Base-by-base conservation (phyloP, 2,113 vertebrate species). In the Bos javanicus region DNA sequence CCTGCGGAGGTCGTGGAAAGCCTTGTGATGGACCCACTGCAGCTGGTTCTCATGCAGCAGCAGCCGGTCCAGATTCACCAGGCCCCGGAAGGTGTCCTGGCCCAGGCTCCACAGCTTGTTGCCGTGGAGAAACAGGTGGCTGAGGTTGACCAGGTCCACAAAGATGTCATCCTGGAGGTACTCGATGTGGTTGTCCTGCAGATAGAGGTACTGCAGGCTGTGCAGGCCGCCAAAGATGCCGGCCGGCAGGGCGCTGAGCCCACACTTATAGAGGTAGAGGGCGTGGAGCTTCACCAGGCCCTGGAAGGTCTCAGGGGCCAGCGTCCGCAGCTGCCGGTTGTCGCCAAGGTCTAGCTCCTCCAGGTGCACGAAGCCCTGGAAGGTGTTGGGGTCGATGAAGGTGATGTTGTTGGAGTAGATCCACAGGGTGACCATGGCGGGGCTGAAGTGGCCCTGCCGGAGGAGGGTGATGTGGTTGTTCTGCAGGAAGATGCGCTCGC, bases 331-430 rank as follows among this genome's bases (percentile, higher is more conserved):
- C 98, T 99, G 99, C 74, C 99, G 98, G 98, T 99, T 99, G 98
- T 99, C 99, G 5, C 99, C 99, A 6, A 99, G 99, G 98, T 99
- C 99, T n/a, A 99, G 99, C 98, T 99, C 99, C 97, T 99, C 99
- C 96, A 99, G 98, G 95, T 99, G 99, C 95, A 99, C 98, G 0
- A 99, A 99, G 96, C 99, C 99, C 0, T 99, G 99, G n/a, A 99
- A 99, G 93, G 99, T 99, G 97, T 98, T 99, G 21, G 99, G 99
- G 97, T 99, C 99, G 15, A 99, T 99, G 98, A 99, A 99, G 97
- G 99, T 99, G 98, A 99, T 99, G 98, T 99, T 99, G 98, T 99
- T 99, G 98, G 99, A 99, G 98, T 99, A 99, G 96, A 99, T 99
- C 99, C 99, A 99, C 95, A 99, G 98, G 98, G 99, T 99, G 98